These are phyloP conservation scores for Danaus plexippus DNA, from an alignment of 1,140 invertebrate species.

Conservation along the genomic window DNA sequence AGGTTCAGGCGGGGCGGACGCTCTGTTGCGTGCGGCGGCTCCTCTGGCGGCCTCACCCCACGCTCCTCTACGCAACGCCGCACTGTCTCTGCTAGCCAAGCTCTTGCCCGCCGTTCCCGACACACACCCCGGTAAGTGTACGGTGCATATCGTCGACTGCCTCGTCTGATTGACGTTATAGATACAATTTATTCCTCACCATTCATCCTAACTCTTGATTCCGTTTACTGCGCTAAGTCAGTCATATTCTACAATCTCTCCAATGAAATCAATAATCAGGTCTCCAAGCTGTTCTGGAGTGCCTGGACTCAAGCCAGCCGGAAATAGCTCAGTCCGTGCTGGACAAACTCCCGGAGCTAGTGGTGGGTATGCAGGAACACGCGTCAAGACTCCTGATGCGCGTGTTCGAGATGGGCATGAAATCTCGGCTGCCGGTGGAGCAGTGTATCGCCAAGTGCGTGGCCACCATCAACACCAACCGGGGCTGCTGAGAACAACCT, in stretches of 20 bases:
- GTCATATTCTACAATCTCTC: too few relatives aligned
- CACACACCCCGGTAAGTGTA: slow-evolving; percentile 29
- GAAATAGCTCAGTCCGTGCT: slow-evolving; percentile 85
- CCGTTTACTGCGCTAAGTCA: too few relatives aligned
- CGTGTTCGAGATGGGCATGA: slow-evolving; percentile 87
- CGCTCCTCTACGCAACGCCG: slow-evolving; percentile 33
- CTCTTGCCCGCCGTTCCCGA: slow-evolving; percentile 47
- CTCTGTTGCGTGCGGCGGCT: slow-evolving; percentile 33
- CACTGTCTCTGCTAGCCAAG: slow-evolving; percentile 43
- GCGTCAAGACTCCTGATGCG: slow-evolving; percentile 83
- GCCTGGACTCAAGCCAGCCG: slow-evolving; percentile 82
- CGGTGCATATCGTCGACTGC: too few relatives aligned
- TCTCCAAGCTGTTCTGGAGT: slow-evolving; percentile 83
- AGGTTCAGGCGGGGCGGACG: slow-evolving; percentile 30
- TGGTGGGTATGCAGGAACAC: slow-evolving; percentile 88
- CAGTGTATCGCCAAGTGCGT: slow-evolving; percentile 86
- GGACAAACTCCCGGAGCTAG: slow-evolving; percentile 87
- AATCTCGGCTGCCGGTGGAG: slow-evolving; percentile 83
- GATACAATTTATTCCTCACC: too few relatives aligned
- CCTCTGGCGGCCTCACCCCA: slow-evolving; percentile 37
- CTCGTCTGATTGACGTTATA: too few relatives aligned
- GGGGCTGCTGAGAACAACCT: slow-evolving; percentile 75
- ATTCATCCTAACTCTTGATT: too few relatives aligned
- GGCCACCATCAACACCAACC: slow-evolving; percentile 84
- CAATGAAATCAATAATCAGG: slow-evolving; percentile 26